Evolutionary conservation across 2,797 vertebrate species (phyloP).

Genomic region (Triplophysa yarkandensis): DNA sequence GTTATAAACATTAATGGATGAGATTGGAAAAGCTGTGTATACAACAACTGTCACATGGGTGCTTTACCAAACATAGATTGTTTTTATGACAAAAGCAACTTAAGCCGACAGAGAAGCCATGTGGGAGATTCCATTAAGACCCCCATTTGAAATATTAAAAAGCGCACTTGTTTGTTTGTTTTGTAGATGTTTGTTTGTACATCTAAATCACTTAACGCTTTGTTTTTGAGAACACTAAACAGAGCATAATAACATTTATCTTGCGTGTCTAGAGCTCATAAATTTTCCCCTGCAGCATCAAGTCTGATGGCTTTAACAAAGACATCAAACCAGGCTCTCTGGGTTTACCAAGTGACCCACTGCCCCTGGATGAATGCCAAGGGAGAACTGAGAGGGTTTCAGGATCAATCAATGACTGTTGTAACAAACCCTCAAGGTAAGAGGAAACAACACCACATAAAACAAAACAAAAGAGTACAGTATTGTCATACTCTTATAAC

Average conservation of each 20-base stretch:
- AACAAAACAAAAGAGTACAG: neutral
- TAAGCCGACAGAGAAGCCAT: neutral
- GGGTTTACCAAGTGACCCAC: slow-evolving; percentile 14
- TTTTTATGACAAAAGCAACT: neutral
- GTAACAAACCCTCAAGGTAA: neutral
- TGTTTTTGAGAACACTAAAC: no score
- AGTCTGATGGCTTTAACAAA: neutral
- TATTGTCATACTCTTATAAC: slow-evolving; percentile 7
- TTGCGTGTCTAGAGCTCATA: no score
- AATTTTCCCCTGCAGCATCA: neutral
- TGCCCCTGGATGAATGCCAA: neutral
- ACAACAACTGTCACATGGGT: neutral
- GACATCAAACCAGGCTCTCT: neutral
- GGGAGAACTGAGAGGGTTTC: neutral
- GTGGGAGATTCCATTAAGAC: neutral
- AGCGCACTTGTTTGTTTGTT: no score
- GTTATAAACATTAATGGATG: slow-evolving; percentile 19
- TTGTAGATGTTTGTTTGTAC: neutral
- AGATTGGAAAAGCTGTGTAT: neutral
- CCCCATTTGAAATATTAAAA: neutral
- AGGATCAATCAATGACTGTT: slow-evolving; percentile 2
- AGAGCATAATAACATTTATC: neutral
- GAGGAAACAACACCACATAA: no score
- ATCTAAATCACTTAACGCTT: no score
- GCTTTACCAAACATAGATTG: slow-evolving; percentile 1